Conservation (phyloP, 2,113 vertebrate genomes). For the Seriola aureovittata region DNA sequence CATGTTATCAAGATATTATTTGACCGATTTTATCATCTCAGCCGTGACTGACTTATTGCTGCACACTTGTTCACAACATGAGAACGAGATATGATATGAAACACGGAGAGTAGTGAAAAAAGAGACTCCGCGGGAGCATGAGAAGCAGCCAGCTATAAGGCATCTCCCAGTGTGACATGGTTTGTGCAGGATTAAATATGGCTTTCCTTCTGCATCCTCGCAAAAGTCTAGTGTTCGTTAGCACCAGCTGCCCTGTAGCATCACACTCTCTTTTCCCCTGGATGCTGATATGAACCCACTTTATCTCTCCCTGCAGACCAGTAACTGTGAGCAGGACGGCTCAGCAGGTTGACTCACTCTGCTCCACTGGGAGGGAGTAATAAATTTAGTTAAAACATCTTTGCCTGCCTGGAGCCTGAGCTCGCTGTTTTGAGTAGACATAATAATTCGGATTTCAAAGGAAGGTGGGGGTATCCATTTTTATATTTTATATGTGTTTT, state of each 20-base stretch:
- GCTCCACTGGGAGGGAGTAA: constrained; percentile 12
- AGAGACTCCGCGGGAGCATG: background rate
- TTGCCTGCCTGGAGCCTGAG: background rate
- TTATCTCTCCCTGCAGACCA: constrained; percentile 60
- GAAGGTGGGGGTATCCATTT: background rate
- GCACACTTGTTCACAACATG: background rate
- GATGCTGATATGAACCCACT: constrained; percentile 38
- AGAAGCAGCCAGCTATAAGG: background rate
- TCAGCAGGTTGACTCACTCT: constrained; percentile 32
- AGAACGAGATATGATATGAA: background rate
- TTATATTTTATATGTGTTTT: background rate
- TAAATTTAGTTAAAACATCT: constrained; percentile 18
- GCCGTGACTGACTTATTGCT: background rate
- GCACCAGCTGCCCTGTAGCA: constrained; percentile 37
- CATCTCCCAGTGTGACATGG: constrained; percentile 5
- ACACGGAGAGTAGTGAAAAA: background rate
- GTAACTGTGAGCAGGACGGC: constrained; percentile 6
- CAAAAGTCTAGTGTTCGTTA: constrained; percentile 47
- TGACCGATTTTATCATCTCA: no score
- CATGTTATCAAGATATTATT: no score
- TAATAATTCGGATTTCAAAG: background rate
- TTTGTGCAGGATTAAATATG: constrained; percentile 34
- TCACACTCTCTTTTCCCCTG: constrained; percentile 21
- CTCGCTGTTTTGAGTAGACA: background rate
- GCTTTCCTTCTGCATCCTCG: constrained; percentile 29